phyloP scores from a whole-genome alignment of 2,888 invertebrate species.

The Eupithecia exiguata region DNA sequence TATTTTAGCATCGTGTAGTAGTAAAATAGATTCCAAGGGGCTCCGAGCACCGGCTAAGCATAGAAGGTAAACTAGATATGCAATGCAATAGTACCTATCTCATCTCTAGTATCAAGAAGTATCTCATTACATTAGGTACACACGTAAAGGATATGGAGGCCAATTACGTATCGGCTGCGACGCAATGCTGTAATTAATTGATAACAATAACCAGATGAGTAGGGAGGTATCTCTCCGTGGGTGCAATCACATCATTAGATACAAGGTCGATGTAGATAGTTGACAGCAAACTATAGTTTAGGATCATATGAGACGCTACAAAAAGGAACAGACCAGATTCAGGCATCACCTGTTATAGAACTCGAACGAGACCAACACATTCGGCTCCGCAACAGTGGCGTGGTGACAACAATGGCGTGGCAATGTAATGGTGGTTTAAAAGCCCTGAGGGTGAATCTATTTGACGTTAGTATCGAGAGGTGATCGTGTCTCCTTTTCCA shows the following conservation, averaged over 20 bases:
- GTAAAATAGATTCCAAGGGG: background rate
- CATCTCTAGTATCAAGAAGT: too few species aligned
- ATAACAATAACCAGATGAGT: conserved; percentile 6
- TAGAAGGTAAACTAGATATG: background rate
- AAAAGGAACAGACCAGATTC: too few species aligned
- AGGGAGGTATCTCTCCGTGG: background rate
- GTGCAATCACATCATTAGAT: background rate
- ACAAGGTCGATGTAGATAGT: background rate
- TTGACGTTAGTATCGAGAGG: too few species aligned
- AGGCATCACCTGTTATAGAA: too few species aligned
- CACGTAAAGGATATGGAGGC: background rate
- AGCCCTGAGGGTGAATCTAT: too few species aligned
- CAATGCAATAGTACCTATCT: background rate
- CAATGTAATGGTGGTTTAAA: too few species aligned
- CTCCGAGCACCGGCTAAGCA: background rate
- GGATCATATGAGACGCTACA: background rate
- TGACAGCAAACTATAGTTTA: background rate
- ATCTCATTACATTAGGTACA: background rate
- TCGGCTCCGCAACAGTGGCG: too few species aligned
- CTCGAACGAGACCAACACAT: too few species aligned
- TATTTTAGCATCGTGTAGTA: background rate
- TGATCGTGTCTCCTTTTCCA: too few species aligned
- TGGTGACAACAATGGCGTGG: too few species aligned
- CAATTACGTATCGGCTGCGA: background rate
- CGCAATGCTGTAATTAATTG: background rate